phyloP scores from a whole-genome alignment of 2,888 invertebrate species.

The Rosalia funebris region DNA sequence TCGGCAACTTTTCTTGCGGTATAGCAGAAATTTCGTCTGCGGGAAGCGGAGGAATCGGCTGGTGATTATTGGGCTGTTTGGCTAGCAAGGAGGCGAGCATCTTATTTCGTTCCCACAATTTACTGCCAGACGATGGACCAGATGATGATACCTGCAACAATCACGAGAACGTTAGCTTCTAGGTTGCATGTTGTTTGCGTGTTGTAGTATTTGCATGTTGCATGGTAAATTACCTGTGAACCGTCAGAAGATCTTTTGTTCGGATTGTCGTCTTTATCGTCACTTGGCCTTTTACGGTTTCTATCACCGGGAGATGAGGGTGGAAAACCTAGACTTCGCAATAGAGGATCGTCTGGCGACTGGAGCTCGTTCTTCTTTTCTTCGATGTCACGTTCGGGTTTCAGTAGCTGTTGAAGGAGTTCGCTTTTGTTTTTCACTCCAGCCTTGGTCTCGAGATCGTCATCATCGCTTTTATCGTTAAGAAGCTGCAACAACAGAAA shows the following conservation, averaged over 20 bases:
- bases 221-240: conserved; percentile 48
- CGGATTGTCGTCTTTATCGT: conserved; percentile 69
- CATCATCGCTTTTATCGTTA: conserved; percentile 85
- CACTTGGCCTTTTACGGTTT: conserved; percentile 71
- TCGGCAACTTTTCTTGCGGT: conserved; percentile 76
- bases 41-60: conserved; percentile 74
- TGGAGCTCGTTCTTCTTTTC: conserved; percentile 61
- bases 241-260: conserved; percentile 64
- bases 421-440: conserved; percentile 71
- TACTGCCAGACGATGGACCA: conserved; percentile 66
- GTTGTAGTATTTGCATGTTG: neutral
- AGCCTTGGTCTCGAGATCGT: conserved; percentile 72
- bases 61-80: conserved; percentile 71
- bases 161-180: neutral
- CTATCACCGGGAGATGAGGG: conserved; percentile 68
- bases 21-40: conserved; percentile 73
- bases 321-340: conserved; percentile 69
- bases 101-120: conserved; percentile 83
- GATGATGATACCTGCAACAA: conserved; percentile 59
- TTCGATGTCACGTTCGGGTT: conserved; percentile 62
- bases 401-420: conserved; percentile 71
- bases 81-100: conserved; percentile 86
- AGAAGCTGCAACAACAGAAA: conserved; percentile 72
- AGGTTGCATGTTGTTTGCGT: neutral
- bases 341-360: conserved; percentile 67